Evolutionary conservation across 2,888 invertebrate genomes (phyloP).

Genomic region (Apodemia hepburni): DNA sequence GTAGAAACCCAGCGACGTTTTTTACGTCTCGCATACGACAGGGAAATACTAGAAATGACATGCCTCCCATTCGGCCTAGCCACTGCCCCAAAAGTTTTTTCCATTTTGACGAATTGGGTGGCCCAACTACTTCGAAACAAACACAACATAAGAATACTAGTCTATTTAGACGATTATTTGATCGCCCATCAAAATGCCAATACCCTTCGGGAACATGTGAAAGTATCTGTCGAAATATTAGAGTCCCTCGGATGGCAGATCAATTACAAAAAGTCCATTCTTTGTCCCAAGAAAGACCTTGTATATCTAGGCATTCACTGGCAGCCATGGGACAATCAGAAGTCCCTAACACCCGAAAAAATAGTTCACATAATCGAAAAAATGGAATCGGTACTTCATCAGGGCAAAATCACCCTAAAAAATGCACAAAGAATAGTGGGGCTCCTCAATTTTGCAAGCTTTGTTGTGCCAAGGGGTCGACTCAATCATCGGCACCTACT

Average conservation of each 20-base stretch:
- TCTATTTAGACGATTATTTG: slow-evolving; percentile 33
- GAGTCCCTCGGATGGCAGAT: slow-evolving; percentile 28
- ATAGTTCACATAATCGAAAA: too few relatives aligned
- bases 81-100: slow-evolving; percentile 27
- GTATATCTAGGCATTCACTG: slow-evolving; percentile 13
- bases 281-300: slow-evolving; percentile 19
- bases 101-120: slow-evolving; percentile 30
- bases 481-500: slow-evolving; percentile 30
- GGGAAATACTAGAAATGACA: slow-evolving; percentile 27
- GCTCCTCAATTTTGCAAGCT: slow-evolving; percentile 33
- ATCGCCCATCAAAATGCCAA: slow-evolving; percentile 23
- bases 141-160: slow-evolving; percentile 24
- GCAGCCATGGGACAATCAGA: neutral
- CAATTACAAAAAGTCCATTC: slow-evolving; percentile 28
- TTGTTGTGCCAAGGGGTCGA: slow-evolving; percentile 32
- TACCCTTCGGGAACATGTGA: slow-evolving; percentile 16
- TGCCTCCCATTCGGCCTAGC: slow-evolving; percentile 33
- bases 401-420: slow-evolving; percentile 22
- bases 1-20: slow-evolving; percentile 25
- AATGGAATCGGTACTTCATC: neutral
- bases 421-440: slow-evolving; percentile 32
- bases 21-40: slow-evolving; percentile 26
- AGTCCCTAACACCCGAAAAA: too few relatives aligned
- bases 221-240: slow-evolving; percentile 17
- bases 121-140: slow-evolving; percentile 26